phyloP scores from a whole-genome alignment of 2,888 invertebrate genomes.

The Antheraea yamamai region DNA sequence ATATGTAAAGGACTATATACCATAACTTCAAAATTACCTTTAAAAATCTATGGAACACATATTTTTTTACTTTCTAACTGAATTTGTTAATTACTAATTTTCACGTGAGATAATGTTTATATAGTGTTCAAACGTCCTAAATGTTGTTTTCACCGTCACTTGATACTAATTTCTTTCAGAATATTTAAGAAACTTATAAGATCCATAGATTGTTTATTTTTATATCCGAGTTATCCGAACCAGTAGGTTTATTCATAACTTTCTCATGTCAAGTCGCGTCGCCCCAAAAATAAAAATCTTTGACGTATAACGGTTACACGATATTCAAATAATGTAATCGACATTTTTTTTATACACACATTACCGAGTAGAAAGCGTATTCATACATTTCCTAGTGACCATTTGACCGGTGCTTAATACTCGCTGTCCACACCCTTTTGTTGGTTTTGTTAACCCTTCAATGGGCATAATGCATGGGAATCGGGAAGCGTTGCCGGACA shows the following conservation, averaged over 20 bases:
- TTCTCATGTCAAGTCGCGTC: constrained; percentile 65
- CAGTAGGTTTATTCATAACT: constrained; percentile 36
- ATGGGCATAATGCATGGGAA: constrained; percentile 72
- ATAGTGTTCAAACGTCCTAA: not conserved
- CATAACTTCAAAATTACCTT: no score
- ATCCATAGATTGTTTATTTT: not conserved
- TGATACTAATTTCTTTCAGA: not conserved
- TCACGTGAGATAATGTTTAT: no score
- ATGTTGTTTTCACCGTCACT: not conserved
- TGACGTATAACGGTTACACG: constrained; percentile 74
- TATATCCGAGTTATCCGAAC: not conserved
- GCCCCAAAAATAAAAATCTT: constrained; percentile 53
- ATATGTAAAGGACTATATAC: no score
- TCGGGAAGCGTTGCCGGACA: constrained; percentile 65
- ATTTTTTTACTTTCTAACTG: no score
- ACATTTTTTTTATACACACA: constrained; percentile 27
- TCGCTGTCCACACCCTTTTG: constrained; percentile 79
- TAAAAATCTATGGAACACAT: no score
- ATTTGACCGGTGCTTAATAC: constrained; percentile 74
- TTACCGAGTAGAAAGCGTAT: constrained; percentile 65
- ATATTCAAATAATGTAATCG: constrained; percentile 63
- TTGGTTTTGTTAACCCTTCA: constrained; percentile 73
- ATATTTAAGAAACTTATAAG: not conserved
- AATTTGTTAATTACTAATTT: no score
- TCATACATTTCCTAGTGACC: constrained; percentile 78